A percentile compares a stretch with the other conserved stretches of the same genome.
Evolutionary conservation across 2,797 vertebrate species (phyloP).

Genomic region (Gobio occitaniae): DNA sequence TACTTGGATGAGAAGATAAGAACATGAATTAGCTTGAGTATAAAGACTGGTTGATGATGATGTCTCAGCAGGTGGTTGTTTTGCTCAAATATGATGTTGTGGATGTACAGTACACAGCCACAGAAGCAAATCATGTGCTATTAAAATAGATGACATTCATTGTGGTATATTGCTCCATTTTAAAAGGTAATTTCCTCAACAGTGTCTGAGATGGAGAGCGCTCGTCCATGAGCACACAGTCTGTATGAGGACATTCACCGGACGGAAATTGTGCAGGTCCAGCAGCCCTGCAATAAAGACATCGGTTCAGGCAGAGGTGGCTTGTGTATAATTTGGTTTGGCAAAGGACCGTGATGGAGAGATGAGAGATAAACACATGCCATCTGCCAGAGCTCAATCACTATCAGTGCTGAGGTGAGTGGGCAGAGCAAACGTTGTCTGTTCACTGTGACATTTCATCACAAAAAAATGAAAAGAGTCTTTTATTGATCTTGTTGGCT

Average conservation of each 20-base stretch:
- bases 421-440: neutral
- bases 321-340: constrained; percentile 28
- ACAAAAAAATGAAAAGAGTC: neutral
- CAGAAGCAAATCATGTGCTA: neutral
- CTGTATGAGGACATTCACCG: constrained; percentile 3
- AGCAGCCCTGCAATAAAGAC: constrained; percentile 41
- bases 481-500: neutral
- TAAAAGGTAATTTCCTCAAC: constrained; percentile 32
- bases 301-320: constrained; percentile 32
- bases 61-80: neutral
- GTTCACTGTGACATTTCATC: neutral
- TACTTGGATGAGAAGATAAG: neutral
- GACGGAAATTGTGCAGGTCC: constrained; percentile 10
- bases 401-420: neutral
- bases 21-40: neutral
- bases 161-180: constrained; percentile 16
- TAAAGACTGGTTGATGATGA: neutral
- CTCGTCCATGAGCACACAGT: neutral
- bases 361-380: constrained; percentile 32
- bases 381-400: constrained; percentile 17
- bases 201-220: neutral
- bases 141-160: constrained; percentile 4
- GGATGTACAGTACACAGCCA: neutral
- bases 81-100: neutral
- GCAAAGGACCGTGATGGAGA: constrained; percentile 14